These are phyloP conservation scores for Hipparchia semele DNA, from an alignment of 2,888 invertebrate genomes.

Conservation along the genomic window DNA sequence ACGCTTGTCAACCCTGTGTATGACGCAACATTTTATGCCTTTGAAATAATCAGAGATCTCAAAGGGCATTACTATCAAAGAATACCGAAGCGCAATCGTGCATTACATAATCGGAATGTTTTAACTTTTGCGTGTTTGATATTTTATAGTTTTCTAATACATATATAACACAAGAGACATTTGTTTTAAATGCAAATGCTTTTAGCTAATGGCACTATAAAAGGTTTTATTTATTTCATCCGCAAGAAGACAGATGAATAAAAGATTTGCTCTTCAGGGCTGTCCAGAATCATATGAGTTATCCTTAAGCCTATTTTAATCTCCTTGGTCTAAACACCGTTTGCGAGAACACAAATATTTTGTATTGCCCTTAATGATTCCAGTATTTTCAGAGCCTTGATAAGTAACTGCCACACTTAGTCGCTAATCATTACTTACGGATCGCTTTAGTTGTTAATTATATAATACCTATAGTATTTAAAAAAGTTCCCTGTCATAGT, in stretches of 20 bases:
- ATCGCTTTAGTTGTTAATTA: too few species aligned
- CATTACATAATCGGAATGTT: constrained; percentile 10
- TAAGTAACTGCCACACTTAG: too few species aligned
- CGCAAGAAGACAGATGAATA: not conserved
- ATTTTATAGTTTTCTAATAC: constrained; percentile 6
- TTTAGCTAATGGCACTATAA: constrained; percentile 17
- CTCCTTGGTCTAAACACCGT: not conserved
- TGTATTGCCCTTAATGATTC: too few species aligned
- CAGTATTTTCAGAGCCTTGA: too few species aligned
- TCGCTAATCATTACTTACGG: too few species aligned
- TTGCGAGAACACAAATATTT: too few species aligned
- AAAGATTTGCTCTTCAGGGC: not conserved
- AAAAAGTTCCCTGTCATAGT: too few species aligned
- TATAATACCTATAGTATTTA: too few species aligned
- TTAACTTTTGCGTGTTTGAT: not conserved
- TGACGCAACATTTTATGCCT: not conserved
- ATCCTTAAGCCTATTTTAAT: not conserved
- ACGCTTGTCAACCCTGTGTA: not conserved
- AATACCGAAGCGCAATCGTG: not conserved
- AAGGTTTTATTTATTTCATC: constrained; percentile 12
- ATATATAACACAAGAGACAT: not conserved
- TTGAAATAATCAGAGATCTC: not conserved
- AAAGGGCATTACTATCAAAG: constrained; percentile 8
- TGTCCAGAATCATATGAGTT: not conserved
- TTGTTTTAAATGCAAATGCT: constrained; percentile 15